phyloP scores from a whole-genome alignment of 2,113 vertebrate species.

The Ctenodactylus gundi region DNA sequence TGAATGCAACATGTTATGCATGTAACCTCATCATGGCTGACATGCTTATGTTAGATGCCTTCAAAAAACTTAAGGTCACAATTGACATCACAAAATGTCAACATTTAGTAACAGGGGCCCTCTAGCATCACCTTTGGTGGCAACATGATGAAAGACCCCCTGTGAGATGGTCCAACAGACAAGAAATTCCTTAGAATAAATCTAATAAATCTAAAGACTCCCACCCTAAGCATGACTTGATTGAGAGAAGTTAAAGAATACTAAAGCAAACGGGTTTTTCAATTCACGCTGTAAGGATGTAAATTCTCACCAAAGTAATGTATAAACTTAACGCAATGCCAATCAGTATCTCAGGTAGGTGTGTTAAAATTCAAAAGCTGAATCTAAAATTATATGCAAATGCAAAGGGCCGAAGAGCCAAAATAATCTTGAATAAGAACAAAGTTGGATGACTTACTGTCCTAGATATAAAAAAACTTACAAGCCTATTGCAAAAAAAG shows the following conservation, averaged over 20 bases:
- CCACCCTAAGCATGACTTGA: background rate
- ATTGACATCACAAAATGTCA: conserved; percentile 21
- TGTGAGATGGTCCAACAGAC: background rate
- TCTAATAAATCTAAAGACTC: background rate
- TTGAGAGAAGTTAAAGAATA: conserved; percentile 37
- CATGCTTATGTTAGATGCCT: conserved; percentile 19
- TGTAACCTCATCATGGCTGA: background rate
- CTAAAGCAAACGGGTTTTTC: background rate
- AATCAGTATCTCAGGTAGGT: background rate
- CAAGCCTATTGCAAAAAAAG: background rate
- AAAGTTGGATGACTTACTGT: conserved; percentile 28
- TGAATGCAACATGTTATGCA: background rate
- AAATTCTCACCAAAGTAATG: conserved; percentile 2
- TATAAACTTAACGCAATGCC: background rate
- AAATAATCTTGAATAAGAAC: conserved; percentile 16
- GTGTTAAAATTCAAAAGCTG: conserved; percentile 36
- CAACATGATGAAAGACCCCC: conserved; percentile 38
- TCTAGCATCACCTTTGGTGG: conserved; percentile 19
- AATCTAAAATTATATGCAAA: conserved; percentile 42
- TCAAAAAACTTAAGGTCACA: conserved; percentile 52
- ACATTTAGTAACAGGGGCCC: conserved; percentile 53
- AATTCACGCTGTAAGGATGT: background rate
- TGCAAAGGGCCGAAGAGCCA: background rate
- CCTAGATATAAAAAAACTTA: background rate
- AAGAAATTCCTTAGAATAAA: conserved; percentile 23